These are phyloP conservation scores for Macrocentrus cingulum DNA, from an alignment of 1,140 invertebrate species.

Conservation along the genomic window DNA sequence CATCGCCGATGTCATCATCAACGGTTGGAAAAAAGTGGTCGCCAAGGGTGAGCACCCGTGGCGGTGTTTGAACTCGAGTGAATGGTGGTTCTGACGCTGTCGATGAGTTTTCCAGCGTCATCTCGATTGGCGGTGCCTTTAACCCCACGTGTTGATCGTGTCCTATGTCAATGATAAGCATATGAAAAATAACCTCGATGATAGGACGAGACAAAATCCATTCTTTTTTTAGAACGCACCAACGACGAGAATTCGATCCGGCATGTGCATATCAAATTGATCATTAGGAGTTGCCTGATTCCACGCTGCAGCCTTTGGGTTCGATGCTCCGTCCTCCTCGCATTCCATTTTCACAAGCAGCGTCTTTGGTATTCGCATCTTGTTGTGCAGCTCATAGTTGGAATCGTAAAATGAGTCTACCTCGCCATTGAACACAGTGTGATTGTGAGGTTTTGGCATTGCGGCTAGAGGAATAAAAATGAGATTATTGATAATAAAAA, in stretches of 20 bases:
- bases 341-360: conserved; percentile 64
- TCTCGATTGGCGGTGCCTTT: conserved; percentile 78
- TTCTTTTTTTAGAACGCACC: conserved; percentile 54
- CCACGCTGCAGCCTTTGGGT: no score
- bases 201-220: background rate
- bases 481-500: background rate
- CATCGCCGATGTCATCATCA: conserved; percentile 62
- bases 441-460: conserved; percentile 64
- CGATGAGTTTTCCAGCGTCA: conserved; percentile 79
- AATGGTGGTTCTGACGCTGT: conserved; percentile 71
- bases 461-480: conserved; percentile 36
- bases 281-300: conserved; percentile 63
- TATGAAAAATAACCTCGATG: background rate
- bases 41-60: conserved; percentile 77
- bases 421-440: conserved; percentile 64
- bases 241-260: conserved; percentile 84
- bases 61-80: conserved; percentile 77
- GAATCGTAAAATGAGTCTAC: conserved; percentile 70
- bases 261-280: conserved; percentile 85
- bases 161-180: conserved; percentile 50
- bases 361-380: conserved; percentile 78
- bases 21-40: conserved; percentile 78
- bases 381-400: conserved; percentile 73
- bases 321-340: no score
- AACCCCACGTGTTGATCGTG: conserved; percentile 83